Evolutionary conservation across 2,113 vertebrate species (phyloP).

Genomic region (Noctilio leporinus): DNA sequence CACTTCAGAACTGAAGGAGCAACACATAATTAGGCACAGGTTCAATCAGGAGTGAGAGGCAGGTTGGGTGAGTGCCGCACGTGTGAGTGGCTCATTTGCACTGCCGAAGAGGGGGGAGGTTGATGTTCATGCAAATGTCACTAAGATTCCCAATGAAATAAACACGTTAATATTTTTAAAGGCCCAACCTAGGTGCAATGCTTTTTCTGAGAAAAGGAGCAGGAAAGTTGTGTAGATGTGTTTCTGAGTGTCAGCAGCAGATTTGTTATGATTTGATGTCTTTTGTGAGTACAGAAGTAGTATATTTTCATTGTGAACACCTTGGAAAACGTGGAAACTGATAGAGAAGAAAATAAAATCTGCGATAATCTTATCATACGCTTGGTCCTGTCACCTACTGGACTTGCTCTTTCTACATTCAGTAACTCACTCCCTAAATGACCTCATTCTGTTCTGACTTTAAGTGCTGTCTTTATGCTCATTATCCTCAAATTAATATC

Average conservation of each 20-base stretch:
- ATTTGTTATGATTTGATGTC: neutral
- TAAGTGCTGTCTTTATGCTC: neutral
- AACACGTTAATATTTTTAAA: slow-evolving; percentile 43
- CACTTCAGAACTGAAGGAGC: slow-evolving; percentile 57
- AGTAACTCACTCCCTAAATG: neutral
- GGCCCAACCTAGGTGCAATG: neutral
- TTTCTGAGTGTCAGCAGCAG: neutral
- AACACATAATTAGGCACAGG: slow-evolving; percentile 20
- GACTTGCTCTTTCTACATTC: neutral
- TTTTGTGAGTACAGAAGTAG: slow-evolving; percentile 31
- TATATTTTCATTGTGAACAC: neutral
- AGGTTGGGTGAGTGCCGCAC: neutral
- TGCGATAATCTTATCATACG: neutral
- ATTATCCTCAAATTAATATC: slow-evolving; percentile 4
- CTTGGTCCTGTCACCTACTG: neutral
- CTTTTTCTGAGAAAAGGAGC: neutral
- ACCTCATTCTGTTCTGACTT: neutral
- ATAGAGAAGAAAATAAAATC: neutral
- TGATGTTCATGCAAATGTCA: slow-evolving; percentile 52
- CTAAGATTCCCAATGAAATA: slow-evolving; percentile 46
- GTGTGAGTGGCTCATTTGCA: slow-evolving; percentile 48
- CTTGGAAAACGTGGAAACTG: neutral
- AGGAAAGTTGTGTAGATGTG: neutral
- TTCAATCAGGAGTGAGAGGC: slow-evolving; percentile 27
- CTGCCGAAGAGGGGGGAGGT: slow-evolving; percentile 12